A percentile compares a stretch with the other conserved stretches of the same genome.
These are phyloP conservation scores for Propithecus deckenii DNA, from an alignment of 2,797 vertebrate genomes.

Conservation along the genomic window DNA sequence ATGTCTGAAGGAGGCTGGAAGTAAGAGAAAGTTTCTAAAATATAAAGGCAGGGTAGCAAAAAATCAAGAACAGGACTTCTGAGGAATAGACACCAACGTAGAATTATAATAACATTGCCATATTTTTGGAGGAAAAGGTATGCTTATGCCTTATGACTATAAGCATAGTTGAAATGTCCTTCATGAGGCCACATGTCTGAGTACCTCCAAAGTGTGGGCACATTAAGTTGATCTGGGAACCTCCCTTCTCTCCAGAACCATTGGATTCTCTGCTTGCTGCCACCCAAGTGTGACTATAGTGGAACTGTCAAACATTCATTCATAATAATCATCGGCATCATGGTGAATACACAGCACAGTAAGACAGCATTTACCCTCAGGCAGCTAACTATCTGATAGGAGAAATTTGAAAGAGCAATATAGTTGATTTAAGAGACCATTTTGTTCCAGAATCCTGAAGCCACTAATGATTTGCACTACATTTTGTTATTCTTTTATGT, in stretches of 20 bases:
- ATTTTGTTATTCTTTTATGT: constrained; percentile 6
- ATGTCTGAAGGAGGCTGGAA: not conserved
- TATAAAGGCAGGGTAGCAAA: not conserved
- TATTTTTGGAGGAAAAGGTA: not conserved
- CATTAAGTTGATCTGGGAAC: not conserved
- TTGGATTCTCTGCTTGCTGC: not conserved
- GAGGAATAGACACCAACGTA: not conserved
- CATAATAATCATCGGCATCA: not conserved
- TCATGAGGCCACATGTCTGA: fast-evolving
- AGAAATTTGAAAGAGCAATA: not conserved
- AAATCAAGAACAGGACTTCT: not conserved
- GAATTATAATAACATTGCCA: not conserved
- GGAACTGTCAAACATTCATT: not conserved
- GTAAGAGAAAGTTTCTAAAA: not conserved
- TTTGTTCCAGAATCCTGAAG: not conserved
- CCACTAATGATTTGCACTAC: not conserved
- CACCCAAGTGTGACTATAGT: not conserved
- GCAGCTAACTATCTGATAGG: not conserved
- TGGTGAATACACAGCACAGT: not conserved
- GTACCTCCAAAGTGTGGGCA: not conserved
- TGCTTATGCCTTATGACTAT: not conserved
- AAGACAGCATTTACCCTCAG: not conserved
- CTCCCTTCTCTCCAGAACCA: not conserved
- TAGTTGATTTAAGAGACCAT: not conserved
- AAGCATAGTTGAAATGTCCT: not conserved